Evolutionary conservation across 2,113 vertebrate species (phyloP), one percentile per base, ranked within the genome.

Genomic region (Burhinus bistriatus): DNA sequence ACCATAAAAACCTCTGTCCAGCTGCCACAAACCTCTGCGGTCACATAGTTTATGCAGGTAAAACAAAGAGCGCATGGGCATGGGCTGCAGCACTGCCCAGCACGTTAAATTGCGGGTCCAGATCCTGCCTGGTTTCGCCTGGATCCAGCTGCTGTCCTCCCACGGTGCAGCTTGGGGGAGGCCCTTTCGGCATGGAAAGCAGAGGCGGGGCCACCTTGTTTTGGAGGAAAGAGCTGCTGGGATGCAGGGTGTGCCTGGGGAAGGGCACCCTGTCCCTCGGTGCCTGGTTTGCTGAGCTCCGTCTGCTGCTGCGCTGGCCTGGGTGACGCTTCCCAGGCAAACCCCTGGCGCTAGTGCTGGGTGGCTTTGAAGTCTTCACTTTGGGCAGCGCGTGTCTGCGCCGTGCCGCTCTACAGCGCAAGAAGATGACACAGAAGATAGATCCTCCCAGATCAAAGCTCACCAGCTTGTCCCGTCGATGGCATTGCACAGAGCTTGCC

Each of bases 341-440:
- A 32, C 3, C 34, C 34, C 36, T 40, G 68, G 62, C 73, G 54
- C 44, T 5, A 38, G 26, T 4, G 1, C 49, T 25, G 27, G 20
- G 69, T 13, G 40, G 21, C 22, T 71, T 55, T 40, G 20, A 34
- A 16, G 26, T 11, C 44, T 21, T 51, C 27, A 29, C 45, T 61
- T 47, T 12, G n/a, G 13, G 23, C 16, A 58, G 20, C 3, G 1
- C 7, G 26, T 45, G 30, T 6, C 25, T 66, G 59, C 26, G 3
- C 19, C 12, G 5, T 38, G 69, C 32, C 11, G 1, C 25, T 45
- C 42, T 22, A 3, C 0, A 2, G 15, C 9, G 7, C 0, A 1
- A 65, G 62, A n/a, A 54, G 57, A 51, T 83, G 32, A 45, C 77
- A 36, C n/a, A 16, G 15, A 61, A 55, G 40, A 19, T 5, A 47